Evolutionary conservation across 2,888 invertebrate genomes (phyloP).

Genomic region (Pantelozetes paolii): DNA sequence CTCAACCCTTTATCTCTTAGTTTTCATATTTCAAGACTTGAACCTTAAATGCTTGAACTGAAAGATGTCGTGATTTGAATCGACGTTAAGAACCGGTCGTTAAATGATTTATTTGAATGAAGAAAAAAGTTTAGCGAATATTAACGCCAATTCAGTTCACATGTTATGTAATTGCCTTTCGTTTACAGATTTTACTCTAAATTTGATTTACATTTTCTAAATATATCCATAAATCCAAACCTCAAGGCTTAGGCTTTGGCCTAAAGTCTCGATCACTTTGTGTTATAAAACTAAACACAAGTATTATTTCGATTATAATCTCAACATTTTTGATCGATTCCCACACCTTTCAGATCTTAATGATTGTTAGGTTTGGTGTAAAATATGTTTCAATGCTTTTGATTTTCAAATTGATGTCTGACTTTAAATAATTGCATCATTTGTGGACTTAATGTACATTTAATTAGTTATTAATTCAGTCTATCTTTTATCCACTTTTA

Average conservation of each 20-base stretch:
- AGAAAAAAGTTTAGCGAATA: background rate
- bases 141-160: background rate
- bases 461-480: too few relatives aligned
- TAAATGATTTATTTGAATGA: slow-evolving; percentile 2
- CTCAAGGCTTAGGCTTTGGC: background rate
- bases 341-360: background rate
- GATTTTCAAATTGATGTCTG: too few relatives aligned
- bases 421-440: too few relatives aligned
- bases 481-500: too few relatives aligned
- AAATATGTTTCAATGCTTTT: too few relatives aligned
- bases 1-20: background rate
- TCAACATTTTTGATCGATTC: background rate
- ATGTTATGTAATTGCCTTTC: background rate
- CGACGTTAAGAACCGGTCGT: background rate
- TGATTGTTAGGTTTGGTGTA: too few relatives aligned
- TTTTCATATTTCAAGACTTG: background rate
- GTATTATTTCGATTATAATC: background rate
- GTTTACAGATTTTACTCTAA: background rate
- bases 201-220: background rate
- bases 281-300: background rate
- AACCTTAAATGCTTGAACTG: background rate
- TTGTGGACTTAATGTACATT: too few relatives aligned
- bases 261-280: slow-evolving; percentile 2
- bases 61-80: background rate
- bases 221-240: background rate